Evolutionary conservation across 30 jellyfish, hydroid and myxozoan species (phyloP).

Genomic region (Hydractinia symbiolongicarpus): DNA sequence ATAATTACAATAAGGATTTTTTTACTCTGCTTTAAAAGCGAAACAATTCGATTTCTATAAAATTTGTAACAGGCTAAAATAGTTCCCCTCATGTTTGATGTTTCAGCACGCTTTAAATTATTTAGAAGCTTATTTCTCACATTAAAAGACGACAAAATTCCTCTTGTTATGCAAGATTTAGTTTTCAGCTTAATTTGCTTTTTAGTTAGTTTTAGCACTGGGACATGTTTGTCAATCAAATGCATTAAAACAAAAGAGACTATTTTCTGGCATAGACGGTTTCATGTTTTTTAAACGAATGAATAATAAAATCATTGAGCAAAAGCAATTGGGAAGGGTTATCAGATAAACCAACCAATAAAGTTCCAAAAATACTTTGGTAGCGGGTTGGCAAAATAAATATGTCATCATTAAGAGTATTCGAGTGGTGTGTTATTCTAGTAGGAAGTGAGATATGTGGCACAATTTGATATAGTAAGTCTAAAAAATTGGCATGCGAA

Average conservation of each 20-base stretch:
- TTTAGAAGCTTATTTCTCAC: slow-evolving; percentile 2
- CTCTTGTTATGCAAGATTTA: neutral
- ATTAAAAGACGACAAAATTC: slow-evolving; percentile 1
- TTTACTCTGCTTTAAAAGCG: neutral
- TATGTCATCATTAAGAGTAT: neutral
- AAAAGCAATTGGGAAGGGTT: slow-evolving; percentile 1
- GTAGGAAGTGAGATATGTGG: slow-evolving; percentile 8
- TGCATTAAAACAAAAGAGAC: neutral
- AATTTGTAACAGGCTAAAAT: neutral
- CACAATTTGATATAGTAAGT: no score
- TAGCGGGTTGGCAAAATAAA: slow-evolving; percentile 10
- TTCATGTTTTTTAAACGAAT: neutral
- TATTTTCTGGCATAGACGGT: slow-evolving; percentile 7
- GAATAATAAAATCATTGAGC: neutral
- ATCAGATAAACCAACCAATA: neutral
- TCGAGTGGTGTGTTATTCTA: slow-evolving; percentile 6
- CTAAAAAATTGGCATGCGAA: no score
- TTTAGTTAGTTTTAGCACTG: slow-evolving; percentile 2
- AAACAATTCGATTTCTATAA: neutral
- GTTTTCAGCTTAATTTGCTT: neutral
- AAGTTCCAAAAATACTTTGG: slow-evolving; percentile 1
- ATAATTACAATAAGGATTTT: neutral
- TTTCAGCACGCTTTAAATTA: slow-evolving; percentile 6
- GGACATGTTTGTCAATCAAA: slow-evolving; percentile 7
- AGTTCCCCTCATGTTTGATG: neutral